These are phyloP conservation scores for Daphoenositta chrysoptera DNA, from an alignment of 2,113 vertebrate genomes.

Conservation along the genomic window DNA sequence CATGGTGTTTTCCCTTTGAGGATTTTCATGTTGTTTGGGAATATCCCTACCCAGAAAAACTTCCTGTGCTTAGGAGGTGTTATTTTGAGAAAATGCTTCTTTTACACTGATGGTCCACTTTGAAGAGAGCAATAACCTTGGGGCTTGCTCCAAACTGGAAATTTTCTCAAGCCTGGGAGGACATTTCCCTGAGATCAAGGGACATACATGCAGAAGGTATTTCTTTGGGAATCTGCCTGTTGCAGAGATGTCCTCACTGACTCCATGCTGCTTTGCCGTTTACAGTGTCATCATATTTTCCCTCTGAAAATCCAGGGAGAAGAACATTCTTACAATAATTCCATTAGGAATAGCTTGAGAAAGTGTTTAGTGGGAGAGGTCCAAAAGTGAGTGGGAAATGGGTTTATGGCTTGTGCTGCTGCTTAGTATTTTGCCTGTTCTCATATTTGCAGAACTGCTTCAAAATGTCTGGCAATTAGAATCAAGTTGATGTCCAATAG, in stretches of 20 bases:
- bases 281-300: not conserved
- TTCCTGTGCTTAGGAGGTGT: not conserved
- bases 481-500: not conserved
- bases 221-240: not conserved
- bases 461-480: not conserved
- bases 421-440: not conserved
- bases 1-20: conserved; percentile 46
- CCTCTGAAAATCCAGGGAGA: not conserved
- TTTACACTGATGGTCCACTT: not conserved
- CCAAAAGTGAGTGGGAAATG: not conserved
- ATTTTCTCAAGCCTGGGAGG: conserved; percentile 35
- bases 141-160: not conserved
- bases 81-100: not conserved
- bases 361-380: not conserved
- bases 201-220: not conserved
- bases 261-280: not conserved
- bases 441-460: not conserved
- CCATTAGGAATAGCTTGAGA: not conserved
- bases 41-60: not conserved
- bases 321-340: not conserved
- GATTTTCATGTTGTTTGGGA: conserved; percentile 24
- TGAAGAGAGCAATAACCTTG: not conserved
- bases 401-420: not conserved
- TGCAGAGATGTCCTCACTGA: not conserved
- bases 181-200: not conserved